phyloP scores from a whole-genome alignment of 1,140 invertebrate species.

The Hydropsyche tenuis region DNA sequence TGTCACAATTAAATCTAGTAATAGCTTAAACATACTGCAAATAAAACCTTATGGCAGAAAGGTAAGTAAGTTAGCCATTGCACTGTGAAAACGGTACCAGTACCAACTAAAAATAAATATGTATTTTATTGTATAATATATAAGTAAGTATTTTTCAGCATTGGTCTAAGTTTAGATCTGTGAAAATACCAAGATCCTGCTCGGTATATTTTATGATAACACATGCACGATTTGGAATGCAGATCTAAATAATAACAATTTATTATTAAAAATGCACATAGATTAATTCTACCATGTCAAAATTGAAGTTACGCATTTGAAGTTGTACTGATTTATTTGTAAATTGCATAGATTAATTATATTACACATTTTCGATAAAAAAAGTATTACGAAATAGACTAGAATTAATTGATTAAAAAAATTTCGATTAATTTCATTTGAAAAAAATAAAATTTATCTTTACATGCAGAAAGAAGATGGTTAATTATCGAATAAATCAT shows the following conservation, averaged over 20 bases:
- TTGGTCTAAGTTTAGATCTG: too few relatives aligned
- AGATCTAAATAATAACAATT: too few relatives aligned
- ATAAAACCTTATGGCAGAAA: constrained; percentile 9
- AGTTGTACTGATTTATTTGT: constrained; percentile 3
- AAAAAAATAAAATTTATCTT: constrained; percentile 2
- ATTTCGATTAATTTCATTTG: too few relatives aligned
- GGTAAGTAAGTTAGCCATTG: constrained; percentile 28
- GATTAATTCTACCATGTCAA: background rate
- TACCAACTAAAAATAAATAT: constrained; percentile 13
- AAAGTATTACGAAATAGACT: constrained; percentile 4
- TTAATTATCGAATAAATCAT: background rate
- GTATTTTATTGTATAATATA: constrained; percentile 2
- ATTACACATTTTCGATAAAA: background rate
- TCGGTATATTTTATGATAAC: background rate
- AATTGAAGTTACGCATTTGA: background rate
- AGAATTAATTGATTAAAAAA: background rate
- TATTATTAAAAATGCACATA: too few relatives aligned
- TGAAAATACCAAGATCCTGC: background rate
- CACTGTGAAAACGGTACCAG: constrained; percentile 20
- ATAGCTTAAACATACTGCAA: too few relatives aligned
- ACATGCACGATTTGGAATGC: too few relatives aligned
- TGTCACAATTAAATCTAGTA: too few relatives aligned
- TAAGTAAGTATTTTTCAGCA: too few relatives aligned
- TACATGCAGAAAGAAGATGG: too few relatives aligned
- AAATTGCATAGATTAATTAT: background rate